Conservation (phyloP, 2,797 vertebrate genomes). For the Anisognathus igniventris region DNA sequence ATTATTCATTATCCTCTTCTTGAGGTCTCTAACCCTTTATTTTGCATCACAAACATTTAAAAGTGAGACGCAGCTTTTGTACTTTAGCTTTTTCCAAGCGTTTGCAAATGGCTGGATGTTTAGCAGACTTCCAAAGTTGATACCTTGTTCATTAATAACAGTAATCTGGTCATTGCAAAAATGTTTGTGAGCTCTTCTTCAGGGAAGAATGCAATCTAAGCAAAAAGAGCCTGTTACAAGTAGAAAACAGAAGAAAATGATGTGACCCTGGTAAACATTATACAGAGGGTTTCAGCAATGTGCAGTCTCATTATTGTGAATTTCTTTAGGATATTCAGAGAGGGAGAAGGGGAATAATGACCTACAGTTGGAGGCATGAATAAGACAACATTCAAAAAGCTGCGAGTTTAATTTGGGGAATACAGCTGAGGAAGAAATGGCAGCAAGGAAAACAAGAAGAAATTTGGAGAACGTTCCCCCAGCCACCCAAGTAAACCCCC, state of each 20-base stretch:
- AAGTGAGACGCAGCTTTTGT: background rate
- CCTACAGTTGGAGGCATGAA: background rate
- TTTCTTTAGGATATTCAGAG: background rate
- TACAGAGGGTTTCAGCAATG: background rate
- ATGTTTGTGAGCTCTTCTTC: background rate
- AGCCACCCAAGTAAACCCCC: background rate
- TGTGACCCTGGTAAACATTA: background rate
- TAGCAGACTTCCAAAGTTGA: background rate
- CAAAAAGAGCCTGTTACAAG: background rate
- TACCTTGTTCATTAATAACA: background rate
- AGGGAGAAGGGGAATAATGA: background rate
- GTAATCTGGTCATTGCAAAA: background rate
- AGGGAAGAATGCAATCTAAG: background rate
- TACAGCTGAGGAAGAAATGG: background rate
- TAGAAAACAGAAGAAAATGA: background rate
- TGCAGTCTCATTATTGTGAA: background rate
- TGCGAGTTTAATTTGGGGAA: background rate
- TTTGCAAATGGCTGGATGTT: background rate
- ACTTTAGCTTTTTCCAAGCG: background rate
- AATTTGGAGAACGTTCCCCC: background rate
- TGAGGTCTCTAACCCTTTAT: background rate
- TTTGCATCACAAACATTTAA: background rate
- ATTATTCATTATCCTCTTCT: background rate
- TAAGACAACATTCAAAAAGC: background rate
- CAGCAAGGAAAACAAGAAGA: background rate